phyloP scores from a whole-genome alignment of 2,888 invertebrate genomes.

The Nemapogon koenigi region DNA sequence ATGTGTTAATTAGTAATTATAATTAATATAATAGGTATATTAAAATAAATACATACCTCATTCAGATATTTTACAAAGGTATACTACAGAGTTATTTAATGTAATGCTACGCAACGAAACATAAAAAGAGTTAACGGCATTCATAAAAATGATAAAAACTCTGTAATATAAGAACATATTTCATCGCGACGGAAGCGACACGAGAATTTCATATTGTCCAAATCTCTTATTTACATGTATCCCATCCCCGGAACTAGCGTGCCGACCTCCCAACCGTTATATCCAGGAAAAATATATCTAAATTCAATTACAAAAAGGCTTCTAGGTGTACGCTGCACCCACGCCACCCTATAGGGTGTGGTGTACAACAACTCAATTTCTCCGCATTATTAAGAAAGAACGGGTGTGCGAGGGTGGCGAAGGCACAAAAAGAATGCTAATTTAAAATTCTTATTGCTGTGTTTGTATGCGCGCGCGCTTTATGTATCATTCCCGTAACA shows the following conservation, averaged over 20 bases:
- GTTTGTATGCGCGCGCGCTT: conserved; percentile 61
- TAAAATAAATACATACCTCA: too few species aligned
- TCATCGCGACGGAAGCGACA: too few species aligned
- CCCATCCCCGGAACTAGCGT: conserved; percentile 39
- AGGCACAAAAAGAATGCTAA: conserved; percentile 63
- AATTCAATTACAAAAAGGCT: conserved; percentile 65
- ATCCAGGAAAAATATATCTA: conserved; percentile 56
- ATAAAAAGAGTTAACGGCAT: too few species aligned
- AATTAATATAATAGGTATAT: too few species aligned
- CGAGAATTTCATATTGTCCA: conserved; percentile 44
- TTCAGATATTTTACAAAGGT: too few species aligned
- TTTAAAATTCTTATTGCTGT: conserved; percentile 62
- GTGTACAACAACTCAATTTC: conserved; percentile 64
- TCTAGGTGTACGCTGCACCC: conserved; percentile 51
- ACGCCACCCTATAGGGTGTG: conserved; percentile 54
- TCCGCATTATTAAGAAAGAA: conserved; percentile 58
- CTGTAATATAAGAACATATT: too few species aligned
- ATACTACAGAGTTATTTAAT: too few species aligned
- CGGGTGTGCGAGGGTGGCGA: conserved; percentile 47
- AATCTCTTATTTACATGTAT: conserved; percentile 35
- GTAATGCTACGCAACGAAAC: too few species aligned
- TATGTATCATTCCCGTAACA: conserved; percentile 58
- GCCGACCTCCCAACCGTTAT: conserved; percentile 42
- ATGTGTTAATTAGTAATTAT: too few species aligned
- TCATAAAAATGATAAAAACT: too few species aligned